Conservation (phyloP, 2,888 invertebrate genomes). For the Sclerodermus sp. region DNA sequence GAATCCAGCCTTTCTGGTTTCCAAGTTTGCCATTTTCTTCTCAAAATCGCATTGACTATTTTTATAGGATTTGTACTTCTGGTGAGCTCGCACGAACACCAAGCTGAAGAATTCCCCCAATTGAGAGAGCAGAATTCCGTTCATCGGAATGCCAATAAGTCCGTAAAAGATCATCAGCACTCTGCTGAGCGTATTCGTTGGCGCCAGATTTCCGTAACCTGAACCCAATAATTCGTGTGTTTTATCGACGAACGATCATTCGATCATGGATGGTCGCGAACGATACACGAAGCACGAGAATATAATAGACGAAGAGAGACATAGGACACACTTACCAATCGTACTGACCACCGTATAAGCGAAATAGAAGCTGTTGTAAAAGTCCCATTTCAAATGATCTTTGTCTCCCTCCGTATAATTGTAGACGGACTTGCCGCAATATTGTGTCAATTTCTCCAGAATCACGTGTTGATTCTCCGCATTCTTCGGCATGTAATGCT, state of each 20-base stretch:
- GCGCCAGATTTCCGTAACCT: conserved; percentile 90
- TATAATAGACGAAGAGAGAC: no score
- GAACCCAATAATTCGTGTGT: no score
- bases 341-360: conserved; percentile 90
- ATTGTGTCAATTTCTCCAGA: conserved; percentile 66
- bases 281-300: no score
- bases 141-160: conserved; percentile 82
- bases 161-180: conserved; percentile 88
- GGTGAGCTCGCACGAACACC: conserved; percentile 71
- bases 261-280: no score
- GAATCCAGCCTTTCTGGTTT: conserved; percentile 67
- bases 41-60: conserved; percentile 61
- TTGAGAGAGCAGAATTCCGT: conserved; percentile 65
- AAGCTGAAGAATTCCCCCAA: conserved; percentile 82
- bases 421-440: conserved; percentile 76
- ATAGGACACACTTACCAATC: no score
- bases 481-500: conserved; percentile 63
- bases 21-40: conserved; percentile 42
- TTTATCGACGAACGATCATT: neutral
- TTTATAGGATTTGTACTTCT: conserved; percentile 75
- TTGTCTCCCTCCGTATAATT: conserved; percentile 65
- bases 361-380: conserved; percentile 89
- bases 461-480: conserved; percentile 64
- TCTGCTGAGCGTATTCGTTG: conserved; percentile 77
- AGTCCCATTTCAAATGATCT: conserved; percentile 78